A percentile compares a stretch with the other conserved stretches of the same genome.
phyloP scores from a whole-genome alignment of 92 coral and sea anemone species.

The Palythoa grandis region DNA sequence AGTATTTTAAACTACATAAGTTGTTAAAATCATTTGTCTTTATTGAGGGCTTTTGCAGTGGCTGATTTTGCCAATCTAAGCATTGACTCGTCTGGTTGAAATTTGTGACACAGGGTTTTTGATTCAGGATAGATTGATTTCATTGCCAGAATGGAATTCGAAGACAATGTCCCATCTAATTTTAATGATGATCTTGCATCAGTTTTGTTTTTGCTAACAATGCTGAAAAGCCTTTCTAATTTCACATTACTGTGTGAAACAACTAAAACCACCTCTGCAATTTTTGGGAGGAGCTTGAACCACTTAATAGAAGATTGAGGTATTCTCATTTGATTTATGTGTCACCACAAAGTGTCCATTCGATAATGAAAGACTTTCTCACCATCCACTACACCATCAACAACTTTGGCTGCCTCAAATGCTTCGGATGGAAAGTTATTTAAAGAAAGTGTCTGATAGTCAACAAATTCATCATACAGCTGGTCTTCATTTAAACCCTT shows the following conservation, averaged over 20 bases:
- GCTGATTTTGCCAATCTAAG: background rate
- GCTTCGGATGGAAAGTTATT: background rate
- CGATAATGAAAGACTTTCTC: background rate
- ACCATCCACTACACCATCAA: background rate
- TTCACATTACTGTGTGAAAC: too few species aligned
- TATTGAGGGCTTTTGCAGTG: background rate
- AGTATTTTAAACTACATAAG: too few species aligned
- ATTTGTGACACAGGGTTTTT: background rate
- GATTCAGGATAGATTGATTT: background rate
- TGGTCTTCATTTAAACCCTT: background rate
- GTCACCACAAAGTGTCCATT: background rate
- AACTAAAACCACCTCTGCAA: too few species aligned
- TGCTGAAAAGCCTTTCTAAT: background rate
- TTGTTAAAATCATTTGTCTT: too few species aligned
- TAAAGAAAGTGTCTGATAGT: background rate
- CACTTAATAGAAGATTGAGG: background rate
- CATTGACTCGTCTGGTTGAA: background rate
- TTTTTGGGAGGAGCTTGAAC: background rate
- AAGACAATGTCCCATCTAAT: too few species aligned
- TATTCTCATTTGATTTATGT: background rate
- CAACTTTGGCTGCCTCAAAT: background rate
- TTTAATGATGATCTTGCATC: background rate
- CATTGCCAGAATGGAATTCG: background rate
- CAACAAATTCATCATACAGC: slow-evolving; percentile 29
- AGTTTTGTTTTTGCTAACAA: background rate